These are phyloP conservation scores for Conger conger DNA, from an alignment of 2,113 vertebrate genomes.

Conservation along the genomic window DNA sequence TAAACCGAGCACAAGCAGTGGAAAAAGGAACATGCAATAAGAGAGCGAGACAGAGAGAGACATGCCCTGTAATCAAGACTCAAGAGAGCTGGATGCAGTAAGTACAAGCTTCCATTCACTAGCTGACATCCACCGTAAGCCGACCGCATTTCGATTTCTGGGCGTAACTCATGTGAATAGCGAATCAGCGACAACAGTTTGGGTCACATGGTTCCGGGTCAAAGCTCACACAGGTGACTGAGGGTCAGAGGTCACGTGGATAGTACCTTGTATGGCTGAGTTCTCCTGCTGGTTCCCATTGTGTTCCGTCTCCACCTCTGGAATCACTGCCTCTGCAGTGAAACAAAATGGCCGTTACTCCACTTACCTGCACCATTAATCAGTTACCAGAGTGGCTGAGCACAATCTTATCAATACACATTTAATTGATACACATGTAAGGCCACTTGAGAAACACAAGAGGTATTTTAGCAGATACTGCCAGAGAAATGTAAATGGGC, in stretches of 20 bases:
- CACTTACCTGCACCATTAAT: background rate
- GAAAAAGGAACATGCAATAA: too few relatives aligned
- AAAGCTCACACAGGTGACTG: background rate
- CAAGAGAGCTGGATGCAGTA: too few relatives aligned
- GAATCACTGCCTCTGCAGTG: constrained; percentile 68
- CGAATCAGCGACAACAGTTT: background rate
- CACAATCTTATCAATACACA: background rate
- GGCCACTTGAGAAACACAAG: background rate
- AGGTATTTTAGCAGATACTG: background rate
- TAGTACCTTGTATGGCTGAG: constrained; percentile 74
- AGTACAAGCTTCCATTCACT: too few relatives aligned
- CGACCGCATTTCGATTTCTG: too few relatives aligned
- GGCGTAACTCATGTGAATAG: too few relatives aligned
- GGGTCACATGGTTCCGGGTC: background rate
- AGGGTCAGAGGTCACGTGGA: background rate
- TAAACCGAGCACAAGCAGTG: too few relatives aligned
- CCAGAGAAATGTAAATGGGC: background rate
- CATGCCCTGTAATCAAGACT: too few relatives aligned
- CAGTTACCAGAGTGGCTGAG: background rate
- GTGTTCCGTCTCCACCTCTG: constrained; percentile 75
- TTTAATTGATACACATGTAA: background rate
- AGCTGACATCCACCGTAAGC: too few relatives aligned
- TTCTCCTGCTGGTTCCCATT: constrained; percentile 70
- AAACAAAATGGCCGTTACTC: background rate
- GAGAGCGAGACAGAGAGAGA: too few relatives aligned